Evolutionary conservation across 37 sponge, comb jelly and placozoan genomes (phyloP), one percentile per base, ranked within the genome.

Genomic region (Spongilla lacustris): DNA sequence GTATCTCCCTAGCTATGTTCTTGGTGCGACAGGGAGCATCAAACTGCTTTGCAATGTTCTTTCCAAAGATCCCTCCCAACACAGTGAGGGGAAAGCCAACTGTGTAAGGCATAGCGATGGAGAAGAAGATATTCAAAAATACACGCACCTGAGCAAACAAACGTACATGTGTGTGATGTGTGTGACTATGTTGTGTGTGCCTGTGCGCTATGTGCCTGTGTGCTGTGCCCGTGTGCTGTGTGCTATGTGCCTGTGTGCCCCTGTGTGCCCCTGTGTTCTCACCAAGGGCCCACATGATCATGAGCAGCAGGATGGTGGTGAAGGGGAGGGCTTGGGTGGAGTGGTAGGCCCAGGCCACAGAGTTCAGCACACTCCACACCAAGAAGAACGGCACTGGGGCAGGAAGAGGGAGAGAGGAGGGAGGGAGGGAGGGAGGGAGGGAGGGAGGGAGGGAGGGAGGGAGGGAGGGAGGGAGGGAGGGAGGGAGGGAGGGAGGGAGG

Each of bases 21-120:
- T 97, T 97, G 10, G 97, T 95, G 11, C 97, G 93, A 80, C 97
- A 97, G 12, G 97, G 97, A 78, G 97, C 94, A 84, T 95, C 89
- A 70, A 97, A 97, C 2, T 74, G 71, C 50, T 58, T 66, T 21
- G 91, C 86, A 79, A 82, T 75, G 71, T 97, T 97, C 81, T 97
- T 97, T 29, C 97, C 97, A 23, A 94, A 69, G 36, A 97, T 97
- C 2, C 97, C 96, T 29, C 97, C 97, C n/a, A 97, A 73, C 23
- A 97, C 85, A 46, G 93, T 97, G 69, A 97, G 89, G 10, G 97
- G 97, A 29, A 97, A 95, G 3, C 97, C 97, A 77, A 97, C 97
- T 92, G 81, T 1, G 30, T 13, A 38, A 24, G 75, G 28, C 66
- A 66, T 67, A 19, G 38, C 10, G 41, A 70, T 34, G 33, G 76